Percentiles rank a stretch among this genome's conserved stretches.
These are phyloP conservation scores for Polyommatus icarus DNA, from an alignment of 2,888 invertebrate genomes.

Conservation along the genomic window DNA sequence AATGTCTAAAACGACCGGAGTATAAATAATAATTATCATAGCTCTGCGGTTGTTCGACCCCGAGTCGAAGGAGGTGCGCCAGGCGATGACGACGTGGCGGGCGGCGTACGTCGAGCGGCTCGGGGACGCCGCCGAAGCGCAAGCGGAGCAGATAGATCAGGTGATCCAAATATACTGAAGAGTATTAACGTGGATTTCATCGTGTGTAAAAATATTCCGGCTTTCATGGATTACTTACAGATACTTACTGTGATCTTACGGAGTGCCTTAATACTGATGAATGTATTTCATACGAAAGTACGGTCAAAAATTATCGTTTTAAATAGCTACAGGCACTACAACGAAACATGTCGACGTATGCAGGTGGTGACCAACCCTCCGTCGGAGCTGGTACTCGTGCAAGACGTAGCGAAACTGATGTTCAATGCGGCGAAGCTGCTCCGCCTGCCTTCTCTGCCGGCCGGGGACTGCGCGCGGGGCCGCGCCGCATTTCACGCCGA, in stretches of 20 bases:
- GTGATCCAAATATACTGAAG: conserved; percentile 8
- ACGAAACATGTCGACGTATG: not conserved
- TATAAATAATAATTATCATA: conserved; percentile 36
- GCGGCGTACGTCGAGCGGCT: conserved; percentile 44
- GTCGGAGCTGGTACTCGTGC: conserved; percentile 51
- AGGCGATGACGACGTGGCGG: conserved; percentile 42
- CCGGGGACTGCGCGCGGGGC: conserved; percentile 51
- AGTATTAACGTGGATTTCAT: not conserved
- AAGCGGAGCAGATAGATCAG: conserved; percentile 33
- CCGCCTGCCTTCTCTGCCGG: conserved; percentile 49
- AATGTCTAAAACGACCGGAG: too few relatives aligned
- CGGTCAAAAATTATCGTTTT: not conserved
- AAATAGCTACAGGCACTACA: too few relatives aligned
- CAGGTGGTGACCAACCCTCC: conserved; percentile 39
- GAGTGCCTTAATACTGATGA: too few relatives aligned
- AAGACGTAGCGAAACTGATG: conserved; percentile 51
- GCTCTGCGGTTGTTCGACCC: conserved; percentile 62
- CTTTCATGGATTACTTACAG: too few relatives aligned
- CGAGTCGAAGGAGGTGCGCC: conserved; percentile 47
- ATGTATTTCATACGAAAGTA: not conserved
- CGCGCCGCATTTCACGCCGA: conserved; percentile 65
- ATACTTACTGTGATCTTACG: too few relatives aligned
- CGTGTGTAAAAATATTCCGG: not conserved
- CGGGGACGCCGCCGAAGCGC: conserved; percentile 43
- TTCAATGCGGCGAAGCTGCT: conserved; percentile 47